phyloP scores from a whole-genome alignment of 2,113 vertebrate species.

The Psittacula cyanocephala region DNA sequence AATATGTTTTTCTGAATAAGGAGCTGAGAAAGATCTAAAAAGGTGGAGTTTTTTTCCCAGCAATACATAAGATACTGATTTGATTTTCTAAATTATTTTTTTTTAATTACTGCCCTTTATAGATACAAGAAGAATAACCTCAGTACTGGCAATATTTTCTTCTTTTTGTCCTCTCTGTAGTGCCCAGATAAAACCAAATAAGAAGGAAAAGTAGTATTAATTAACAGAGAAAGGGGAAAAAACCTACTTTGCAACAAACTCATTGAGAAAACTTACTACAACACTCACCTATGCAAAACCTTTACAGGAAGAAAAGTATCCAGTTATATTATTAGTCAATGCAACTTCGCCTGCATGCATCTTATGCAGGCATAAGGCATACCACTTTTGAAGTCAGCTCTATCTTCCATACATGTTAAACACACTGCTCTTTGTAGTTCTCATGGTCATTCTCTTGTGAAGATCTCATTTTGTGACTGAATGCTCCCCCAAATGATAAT shows the following conservation, averaged over 20 bases:
- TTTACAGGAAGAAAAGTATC: background rate
- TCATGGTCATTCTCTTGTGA: background rate
- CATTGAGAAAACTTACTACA: background rate
- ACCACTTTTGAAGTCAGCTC: background rate
- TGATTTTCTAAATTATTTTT: background rate
- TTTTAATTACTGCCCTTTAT: background rate
- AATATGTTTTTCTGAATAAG: background rate
- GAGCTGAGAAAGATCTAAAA: background rate
- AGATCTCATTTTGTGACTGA: background rate
- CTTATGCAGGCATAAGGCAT: background rate
- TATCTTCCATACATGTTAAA: background rate
- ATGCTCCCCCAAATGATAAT: background rate
- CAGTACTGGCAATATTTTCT: background rate
- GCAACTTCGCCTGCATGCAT: background rate
- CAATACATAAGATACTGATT: background rate
- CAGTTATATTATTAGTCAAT: background rate
- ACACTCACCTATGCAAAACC: background rate
- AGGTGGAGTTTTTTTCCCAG: background rate
- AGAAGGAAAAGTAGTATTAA: background rate
- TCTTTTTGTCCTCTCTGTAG: background rate
- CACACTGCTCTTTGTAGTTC: background rate
- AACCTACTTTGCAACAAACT: background rate
- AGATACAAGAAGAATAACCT: background rate
- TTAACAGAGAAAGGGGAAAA: background rate
- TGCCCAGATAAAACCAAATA: background rate